These are phyloP conservation scores for Lates japonicus DNA, from an alignment of 2,797 vertebrate genomes.

Conservation along the genomic window DNA sequence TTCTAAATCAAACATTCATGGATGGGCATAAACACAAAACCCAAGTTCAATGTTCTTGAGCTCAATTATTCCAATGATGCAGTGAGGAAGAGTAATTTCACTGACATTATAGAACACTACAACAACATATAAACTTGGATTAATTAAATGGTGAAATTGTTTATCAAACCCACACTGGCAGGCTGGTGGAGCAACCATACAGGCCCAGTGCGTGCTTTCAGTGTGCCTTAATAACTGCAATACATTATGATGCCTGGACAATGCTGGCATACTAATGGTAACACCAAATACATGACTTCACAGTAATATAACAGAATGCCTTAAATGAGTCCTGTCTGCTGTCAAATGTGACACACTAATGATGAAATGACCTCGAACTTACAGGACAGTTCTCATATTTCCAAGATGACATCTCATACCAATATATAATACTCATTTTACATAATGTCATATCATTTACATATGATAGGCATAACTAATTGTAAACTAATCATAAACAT, in stretches of 20 bases:
- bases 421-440: not conserved
- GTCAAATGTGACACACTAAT: not conserved
- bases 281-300: not conserved
- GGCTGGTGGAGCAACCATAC: not conserved
- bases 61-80: not conserved
- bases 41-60: not conserved
- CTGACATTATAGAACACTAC: not conserved
- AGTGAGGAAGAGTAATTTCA: not conserved
- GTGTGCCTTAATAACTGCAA: not conserved
- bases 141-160: not conserved
- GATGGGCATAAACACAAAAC: not conserved
- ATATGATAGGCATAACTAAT: not conserved
- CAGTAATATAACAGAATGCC: not conserved
- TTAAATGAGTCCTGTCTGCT: not conserved
- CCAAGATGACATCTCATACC: not conserved
- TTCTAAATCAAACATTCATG: not conserved
- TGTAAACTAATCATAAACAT: not conserved
- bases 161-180: not conserved
- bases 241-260: not conserved
- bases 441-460: not conserved
- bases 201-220: not conserved
- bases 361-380: not conserved
- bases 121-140: not conserved
- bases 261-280: not conserved
- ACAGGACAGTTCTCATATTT: not conserved